phyloP scores from a whole-genome alignment of 2,797 vertebrate genomes.

The Catostomus latipinnis region DNA sequence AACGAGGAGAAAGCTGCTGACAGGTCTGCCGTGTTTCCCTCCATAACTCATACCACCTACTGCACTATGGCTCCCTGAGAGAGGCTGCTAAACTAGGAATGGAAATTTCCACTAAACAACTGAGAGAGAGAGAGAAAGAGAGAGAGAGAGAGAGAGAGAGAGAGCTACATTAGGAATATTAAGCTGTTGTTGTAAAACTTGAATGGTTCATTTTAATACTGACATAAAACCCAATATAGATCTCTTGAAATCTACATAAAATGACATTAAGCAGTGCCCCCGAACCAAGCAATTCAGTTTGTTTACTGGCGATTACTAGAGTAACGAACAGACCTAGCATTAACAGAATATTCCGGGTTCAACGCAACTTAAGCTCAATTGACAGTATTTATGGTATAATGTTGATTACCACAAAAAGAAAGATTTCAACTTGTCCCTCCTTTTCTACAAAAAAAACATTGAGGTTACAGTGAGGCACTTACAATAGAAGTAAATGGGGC shows the following conservation, averaged over 20 bases:
- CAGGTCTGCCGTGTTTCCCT: slow-evolving; percentile 16
- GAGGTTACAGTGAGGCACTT: too few relatives aligned
- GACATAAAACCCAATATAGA: slow-evolving; percentile 7
- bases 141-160: slow-evolving; percentile 10
- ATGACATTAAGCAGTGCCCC: neutral
- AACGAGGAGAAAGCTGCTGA: slow-evolving; percentile 41
- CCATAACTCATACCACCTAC: slow-evolving; percentile 22
- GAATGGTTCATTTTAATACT: slow-evolving; percentile 31
- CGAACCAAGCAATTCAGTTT: neutral
- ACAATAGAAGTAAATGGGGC: too few relatives aligned
- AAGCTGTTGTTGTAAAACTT: slow-evolving; percentile 34
- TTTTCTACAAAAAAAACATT: too few relatives aligned
- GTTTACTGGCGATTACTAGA: slow-evolving; percentile 31
- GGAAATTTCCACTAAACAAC: slow-evolving; percentile 57
- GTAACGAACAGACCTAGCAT: neutral
- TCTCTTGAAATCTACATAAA: neutral
- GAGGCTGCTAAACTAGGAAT: slow-evolving; percentile 28
- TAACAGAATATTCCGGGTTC: neutral
- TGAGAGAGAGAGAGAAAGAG: neutral
- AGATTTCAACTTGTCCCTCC: too few relatives aligned
- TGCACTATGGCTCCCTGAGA: slow-evolving; percentile 8
- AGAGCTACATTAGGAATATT: slow-evolving; percentile 10
- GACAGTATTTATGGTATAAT: too few relatives aligned
- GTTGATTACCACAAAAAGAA: too few relatives aligned
- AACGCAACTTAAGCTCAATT: too few relatives aligned